A percentile compares a stretch with the other conserved stretches of the same genome.
phyloP scores from a whole-genome alignment of 2,113 vertebrate genomes.

The Symphodus melops region DNA sequence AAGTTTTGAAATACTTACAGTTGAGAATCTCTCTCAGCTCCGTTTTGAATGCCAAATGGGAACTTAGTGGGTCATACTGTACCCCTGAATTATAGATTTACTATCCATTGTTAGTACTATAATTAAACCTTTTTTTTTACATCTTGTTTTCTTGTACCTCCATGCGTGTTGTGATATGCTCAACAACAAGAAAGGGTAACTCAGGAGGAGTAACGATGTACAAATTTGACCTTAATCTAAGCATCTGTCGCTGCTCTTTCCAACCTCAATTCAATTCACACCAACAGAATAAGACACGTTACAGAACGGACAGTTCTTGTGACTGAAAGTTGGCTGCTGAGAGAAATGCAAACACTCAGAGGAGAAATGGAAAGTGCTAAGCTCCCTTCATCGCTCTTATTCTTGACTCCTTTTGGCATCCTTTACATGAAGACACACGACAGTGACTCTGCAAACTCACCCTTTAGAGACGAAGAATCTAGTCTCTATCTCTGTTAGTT shows the following conservation, averaged over 20 bases:
- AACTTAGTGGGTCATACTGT: too few relatives aligned
- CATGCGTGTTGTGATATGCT: too few relatives aligned
- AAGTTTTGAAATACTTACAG: too few relatives aligned
- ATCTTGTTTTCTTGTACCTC: too few relatives aligned
- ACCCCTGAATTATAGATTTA: too few relatives aligned
- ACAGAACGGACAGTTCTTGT: not conserved
- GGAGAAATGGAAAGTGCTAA: not conserved
- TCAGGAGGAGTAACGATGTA: not conserved
- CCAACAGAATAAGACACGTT: not conserved
- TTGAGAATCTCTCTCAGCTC: too few relatives aligned
- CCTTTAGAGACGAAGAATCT: not conserved
- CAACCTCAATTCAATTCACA: not conserved
- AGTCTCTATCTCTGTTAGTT: constrained; percentile 11
- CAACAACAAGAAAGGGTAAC: too few relatives aligned
- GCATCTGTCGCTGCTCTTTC: not conserved
- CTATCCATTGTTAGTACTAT: too few relatives aligned
- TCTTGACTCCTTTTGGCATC: constrained; percentile 2
- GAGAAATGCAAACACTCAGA: not conserved
- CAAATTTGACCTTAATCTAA: too few relatives aligned
- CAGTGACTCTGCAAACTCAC: constrained; percentile 21
- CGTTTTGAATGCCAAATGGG: too few relatives aligned
- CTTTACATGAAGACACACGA: not conserved
- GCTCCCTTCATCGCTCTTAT: not conserved
- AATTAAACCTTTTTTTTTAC: too few relatives aligned
- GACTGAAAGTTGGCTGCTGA: not conserved